Conservation (phyloP, 2,113 vertebrate genomes). For the Anarrhichthys ocellatus region DNA sequence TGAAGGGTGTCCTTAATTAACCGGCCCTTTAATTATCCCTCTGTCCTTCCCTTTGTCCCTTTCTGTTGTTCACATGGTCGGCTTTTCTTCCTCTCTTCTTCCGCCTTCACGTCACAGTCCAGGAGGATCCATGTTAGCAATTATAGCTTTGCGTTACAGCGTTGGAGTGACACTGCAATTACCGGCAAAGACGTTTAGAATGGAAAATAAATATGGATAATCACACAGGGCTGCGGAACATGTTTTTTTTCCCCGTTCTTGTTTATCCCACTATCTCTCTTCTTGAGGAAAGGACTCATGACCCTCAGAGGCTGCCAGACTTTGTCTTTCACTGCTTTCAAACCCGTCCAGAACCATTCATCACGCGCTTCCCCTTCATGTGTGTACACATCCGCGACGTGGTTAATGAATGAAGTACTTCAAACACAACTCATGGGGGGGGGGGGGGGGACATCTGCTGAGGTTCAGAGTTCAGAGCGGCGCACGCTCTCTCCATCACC, state of each 20-base stretch:
- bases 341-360: neutral
- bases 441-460: conserved; percentile 28
- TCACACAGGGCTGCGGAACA: conserved; percentile 26
- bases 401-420: conserved; percentile 16
- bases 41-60: neutral
- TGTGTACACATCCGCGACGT: neutral
- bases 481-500: neutral
- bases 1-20: conserved; percentile 35
- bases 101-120: conserved; percentile 13
- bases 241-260: neutral
- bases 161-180: conserved; percentile 46
- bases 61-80: neutral
- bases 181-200: conserved; percentile 30
- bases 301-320: neutral
- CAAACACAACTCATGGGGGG: neutral
- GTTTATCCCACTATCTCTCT: neutral
- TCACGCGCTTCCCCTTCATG: neutral
- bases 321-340: neutral
- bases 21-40: conserved; percentile 1
- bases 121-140: conserved; percentile 25
- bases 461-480: conserved; percentile 35
- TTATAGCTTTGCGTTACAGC: conserved; percentile 38
- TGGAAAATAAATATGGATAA: conserved; percentile 47
- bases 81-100: neutral
- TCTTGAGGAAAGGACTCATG: neutral